Evolutionary conservation across 2,113 vertebrate genomes (phyloP).

Genomic region (Scartelaos histophorus): DNA sequence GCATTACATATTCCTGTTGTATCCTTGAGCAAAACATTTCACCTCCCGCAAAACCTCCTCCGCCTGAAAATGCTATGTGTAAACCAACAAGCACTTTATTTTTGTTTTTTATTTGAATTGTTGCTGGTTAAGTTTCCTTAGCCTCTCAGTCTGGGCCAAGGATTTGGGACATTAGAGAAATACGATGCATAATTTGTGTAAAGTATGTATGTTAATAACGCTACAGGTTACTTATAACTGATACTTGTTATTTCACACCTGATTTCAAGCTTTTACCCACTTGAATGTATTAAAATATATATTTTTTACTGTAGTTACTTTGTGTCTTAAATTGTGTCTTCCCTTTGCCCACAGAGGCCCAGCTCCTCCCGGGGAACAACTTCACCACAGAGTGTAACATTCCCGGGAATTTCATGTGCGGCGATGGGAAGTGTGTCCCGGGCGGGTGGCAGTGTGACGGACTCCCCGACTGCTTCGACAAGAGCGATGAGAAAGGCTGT

Average conservation of each 20-base stretch:
- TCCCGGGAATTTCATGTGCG: slow-evolving; percentile 96
- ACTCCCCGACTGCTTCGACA: slow-evolving; percentile 90
- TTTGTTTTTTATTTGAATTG: background rate
- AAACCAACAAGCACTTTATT: no score
- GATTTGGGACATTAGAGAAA: no score
- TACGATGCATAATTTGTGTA: no score
- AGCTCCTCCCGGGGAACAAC: slow-evolving; percentile 93
- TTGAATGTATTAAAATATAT: background rate
- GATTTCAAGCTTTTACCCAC: no score
- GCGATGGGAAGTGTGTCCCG: slow-evolving; percentile 89
- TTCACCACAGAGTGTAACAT: slow-evolving; percentile 96
- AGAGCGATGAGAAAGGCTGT: slow-evolving; percentile 93
- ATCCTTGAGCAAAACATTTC: no score
- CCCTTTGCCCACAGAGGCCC: slow-evolving; percentile 81
- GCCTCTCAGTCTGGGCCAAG: no score
- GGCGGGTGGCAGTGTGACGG: slow-evolving; percentile 93
- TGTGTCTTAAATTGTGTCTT: background rate
- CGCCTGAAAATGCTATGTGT: background rate
- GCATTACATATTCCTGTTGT: background rate
- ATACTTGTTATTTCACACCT: no score
- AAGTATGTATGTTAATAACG: no score
- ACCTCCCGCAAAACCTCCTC: no score
- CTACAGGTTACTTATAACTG: no score
- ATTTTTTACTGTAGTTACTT: no score
- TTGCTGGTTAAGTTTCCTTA: no score